Percentiles rank a stretch among this genome's conserved stretches.
These are phyloP conservation scores for Apotomis capreana DNA, from an alignment of 2,888 invertebrate genomes.

Conservation along the genomic window DNA sequence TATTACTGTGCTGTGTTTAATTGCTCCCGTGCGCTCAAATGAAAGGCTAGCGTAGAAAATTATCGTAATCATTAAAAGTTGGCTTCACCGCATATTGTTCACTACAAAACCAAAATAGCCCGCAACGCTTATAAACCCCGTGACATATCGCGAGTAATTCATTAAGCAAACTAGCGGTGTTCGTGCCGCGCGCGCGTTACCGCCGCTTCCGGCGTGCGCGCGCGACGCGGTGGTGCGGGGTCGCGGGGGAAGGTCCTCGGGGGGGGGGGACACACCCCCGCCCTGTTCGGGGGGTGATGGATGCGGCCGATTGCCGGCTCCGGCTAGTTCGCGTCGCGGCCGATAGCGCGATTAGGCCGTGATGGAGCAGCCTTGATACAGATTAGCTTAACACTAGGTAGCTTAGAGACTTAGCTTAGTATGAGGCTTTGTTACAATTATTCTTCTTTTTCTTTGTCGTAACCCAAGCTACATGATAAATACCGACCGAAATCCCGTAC, in stretches of 20 bases:
- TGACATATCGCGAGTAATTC: conserved; percentile 27
- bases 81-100: not conserved
- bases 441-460: no score
- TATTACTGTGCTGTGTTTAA: no score
- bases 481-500: no score
- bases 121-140: conserved; percentile 7
- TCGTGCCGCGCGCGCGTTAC: conserved; percentile 33
- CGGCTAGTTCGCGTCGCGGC: not conserved
- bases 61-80: not conserved
- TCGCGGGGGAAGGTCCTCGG: not conserved
- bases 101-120: not conserved
- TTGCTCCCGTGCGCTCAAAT: no score
- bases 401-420: not conserved
- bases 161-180: conserved; percentile 15
- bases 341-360: not conserved
- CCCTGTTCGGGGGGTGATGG: conserved; percentile 11
- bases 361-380: not conserved
- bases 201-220: conserved; percentile 21
- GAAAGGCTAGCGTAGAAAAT: no score
- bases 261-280: not conserved
- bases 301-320: conserved; percentile 15
- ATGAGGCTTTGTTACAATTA: no score
- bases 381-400: not conserved
- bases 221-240: not conserved
- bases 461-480: no score